Percentiles rank a stretch among this genome's conserved stretches.
Conservation (phyloP, 92 coral and sea anemone genomes). For the Plumapathes pennacea region DNA sequence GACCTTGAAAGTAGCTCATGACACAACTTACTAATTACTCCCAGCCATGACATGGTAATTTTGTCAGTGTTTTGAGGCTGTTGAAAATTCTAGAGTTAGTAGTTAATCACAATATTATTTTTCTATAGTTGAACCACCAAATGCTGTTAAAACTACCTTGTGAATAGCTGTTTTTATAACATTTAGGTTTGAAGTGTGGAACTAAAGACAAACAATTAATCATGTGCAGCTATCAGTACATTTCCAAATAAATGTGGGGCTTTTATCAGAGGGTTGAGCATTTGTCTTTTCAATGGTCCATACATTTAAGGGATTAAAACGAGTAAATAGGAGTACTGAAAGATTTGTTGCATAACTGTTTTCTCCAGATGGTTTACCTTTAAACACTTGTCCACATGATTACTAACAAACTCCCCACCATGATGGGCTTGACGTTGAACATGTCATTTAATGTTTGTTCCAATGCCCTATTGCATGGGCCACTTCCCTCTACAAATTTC, state of each 20-base stretch:
- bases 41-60: conserved; percentile 10
- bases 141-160: too few species aligned
- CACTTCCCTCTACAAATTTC: conserved; percentile 8
- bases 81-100: background rate
- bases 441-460: background rate
- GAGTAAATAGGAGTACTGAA: too few species aligned
- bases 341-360: too few species aligned
- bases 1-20: conserved; percentile 3
- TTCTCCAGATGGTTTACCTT: conserved; percentile 20
- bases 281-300: too few species aligned
- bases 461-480: conserved; percentile 11
- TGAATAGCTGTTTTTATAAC: too few species aligned
- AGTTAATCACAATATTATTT: background rate
- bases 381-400: conserved; percentile 25
- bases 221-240: too few species aligned
- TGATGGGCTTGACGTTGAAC: conserved; percentile 18
- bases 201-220: too few species aligned
- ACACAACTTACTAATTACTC: background rate
- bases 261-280: too few species aligned
- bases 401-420: conserved; percentile 22
- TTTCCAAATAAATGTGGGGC: too few species aligned
- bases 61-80: conserved; percentile 13
- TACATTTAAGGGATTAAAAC: too few species aligned
- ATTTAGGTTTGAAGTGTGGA: too few species aligned
- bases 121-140: too few species aligned